phyloP scores from a whole-genome alignment of 2,113 vertebrate species.

The Serilophus lunatus region DNA sequence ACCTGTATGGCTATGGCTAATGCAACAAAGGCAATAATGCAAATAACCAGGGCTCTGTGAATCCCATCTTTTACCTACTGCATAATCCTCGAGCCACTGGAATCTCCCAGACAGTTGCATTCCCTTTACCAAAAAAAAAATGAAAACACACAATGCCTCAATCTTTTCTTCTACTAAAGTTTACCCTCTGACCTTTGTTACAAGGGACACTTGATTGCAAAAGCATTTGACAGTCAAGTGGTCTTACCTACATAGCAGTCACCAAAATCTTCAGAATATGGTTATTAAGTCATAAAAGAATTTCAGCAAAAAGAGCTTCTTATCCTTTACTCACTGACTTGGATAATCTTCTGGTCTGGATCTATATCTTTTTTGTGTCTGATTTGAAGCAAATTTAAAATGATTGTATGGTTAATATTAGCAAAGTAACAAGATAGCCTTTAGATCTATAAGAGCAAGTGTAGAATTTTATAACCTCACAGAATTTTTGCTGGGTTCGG shows the following conservation, averaged over 20 bases:
- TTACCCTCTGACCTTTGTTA: neutral
- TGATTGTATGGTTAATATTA: neutral
- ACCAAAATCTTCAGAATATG: neutral
- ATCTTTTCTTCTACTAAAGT: neutral
- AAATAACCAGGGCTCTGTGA: neutral
- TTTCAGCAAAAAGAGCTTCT: neutral
- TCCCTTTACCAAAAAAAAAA: neutral
- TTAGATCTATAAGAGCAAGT: neutral
- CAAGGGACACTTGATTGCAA: neutral
- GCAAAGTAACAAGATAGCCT: neutral
- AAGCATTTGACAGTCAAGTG: neutral
- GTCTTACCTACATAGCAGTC: neutral
- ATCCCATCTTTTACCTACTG: neutral
- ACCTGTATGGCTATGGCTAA: neutral
- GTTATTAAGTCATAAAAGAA: neutral
- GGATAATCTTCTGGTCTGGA: neutral
- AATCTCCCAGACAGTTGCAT: neutral
- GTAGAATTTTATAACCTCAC: neutral
- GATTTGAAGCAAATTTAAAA: neutral
- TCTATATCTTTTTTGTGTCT: neutral
- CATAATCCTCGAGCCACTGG: neutral
- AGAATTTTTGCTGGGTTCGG: neutral
- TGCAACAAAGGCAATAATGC: neutral
- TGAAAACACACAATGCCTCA: neutral
- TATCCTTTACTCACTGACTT: neutral